Evolutionary conservation across 2,113 vertebrate species (phyloP).

Genomic region (Grallaria varia): DNA sequence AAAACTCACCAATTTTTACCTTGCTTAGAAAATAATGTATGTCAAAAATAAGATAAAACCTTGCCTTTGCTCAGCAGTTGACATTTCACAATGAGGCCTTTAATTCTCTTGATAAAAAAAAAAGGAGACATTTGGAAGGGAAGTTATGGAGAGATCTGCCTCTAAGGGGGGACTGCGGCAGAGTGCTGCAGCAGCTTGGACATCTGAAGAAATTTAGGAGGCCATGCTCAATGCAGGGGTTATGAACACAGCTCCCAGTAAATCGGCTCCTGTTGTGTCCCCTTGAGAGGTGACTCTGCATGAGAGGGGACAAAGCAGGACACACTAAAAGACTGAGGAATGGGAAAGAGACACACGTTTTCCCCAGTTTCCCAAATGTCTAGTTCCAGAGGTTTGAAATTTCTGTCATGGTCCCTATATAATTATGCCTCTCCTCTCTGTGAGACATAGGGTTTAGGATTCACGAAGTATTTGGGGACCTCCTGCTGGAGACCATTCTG

Average conservation of each 20-base stretch:
- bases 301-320: not conserved
- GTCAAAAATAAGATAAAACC: not conserved
- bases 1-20: not conserved
- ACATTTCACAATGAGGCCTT: not conserved
- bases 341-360: not conserved
- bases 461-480: not conserved
- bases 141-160: not conserved
- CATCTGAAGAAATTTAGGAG: not conserved
- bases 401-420: not conserved
- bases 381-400: not conserved
- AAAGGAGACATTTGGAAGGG: not conserved
- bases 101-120: not conserved
- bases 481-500: not conserved
- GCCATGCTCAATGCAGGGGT: accelerated
- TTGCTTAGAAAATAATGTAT: not conserved
- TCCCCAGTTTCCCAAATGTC: not conserved
- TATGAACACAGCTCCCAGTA: not conserved
- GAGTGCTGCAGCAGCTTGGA: not conserved
- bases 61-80: not conserved
- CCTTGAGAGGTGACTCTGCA: not conserved
- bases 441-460: not conserved
- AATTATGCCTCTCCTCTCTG: not conserved
- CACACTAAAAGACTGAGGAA: not conserved
- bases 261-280: accelerated
- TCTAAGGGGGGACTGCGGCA: not conserved